Evolutionary conservation across 2,797 vertebrate species (phyloP).

Genomic region (Pipistrellus nathusii): DNA sequence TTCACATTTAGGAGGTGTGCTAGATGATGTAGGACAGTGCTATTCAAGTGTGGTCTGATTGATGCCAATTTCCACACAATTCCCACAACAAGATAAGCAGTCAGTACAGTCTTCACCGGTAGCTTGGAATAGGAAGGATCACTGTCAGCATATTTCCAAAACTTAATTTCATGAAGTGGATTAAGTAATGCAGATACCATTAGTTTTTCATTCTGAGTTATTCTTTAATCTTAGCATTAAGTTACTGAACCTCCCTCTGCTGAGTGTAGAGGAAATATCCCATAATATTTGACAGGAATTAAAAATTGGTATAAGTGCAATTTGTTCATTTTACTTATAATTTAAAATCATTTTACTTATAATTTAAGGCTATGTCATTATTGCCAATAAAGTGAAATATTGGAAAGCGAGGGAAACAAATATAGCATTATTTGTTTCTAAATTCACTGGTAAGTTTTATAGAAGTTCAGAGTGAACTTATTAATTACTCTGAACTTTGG

Average conservation of each 20-base stretch:
- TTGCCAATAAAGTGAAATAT: slow-evolving; percentile 4
- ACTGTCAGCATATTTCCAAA: neutral
- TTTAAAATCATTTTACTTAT: slow-evolving; percentile 2
- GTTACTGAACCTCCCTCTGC: neutral
- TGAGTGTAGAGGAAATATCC: neutral
- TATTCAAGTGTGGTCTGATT: neutral
- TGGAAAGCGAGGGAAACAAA: slow-evolving; percentile 18
- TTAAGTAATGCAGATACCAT: neutral
- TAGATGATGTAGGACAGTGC: neutral
- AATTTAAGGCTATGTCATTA: neutral
- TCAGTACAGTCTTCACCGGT: neutral
- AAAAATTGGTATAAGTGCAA: neutral
- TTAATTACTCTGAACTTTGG: neutral
- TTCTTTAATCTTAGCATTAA: neutral
- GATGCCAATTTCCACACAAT: neutral
- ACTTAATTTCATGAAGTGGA: neutral
- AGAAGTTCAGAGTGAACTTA: neutral
- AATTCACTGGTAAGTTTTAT: slow-evolving; percentile 28
- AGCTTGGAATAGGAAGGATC: neutral
- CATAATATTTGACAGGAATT: neutral
- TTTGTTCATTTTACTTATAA: slow-evolving; percentile 8
- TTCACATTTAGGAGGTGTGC: neutral
- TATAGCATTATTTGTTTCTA: neutral
- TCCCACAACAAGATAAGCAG: neutral
- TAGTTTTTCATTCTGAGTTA: neutral